Evolutionary conservation across 2,797 vertebrate genomes (phyloP).

Genomic region (Cirrhinus molitorella): DNA sequence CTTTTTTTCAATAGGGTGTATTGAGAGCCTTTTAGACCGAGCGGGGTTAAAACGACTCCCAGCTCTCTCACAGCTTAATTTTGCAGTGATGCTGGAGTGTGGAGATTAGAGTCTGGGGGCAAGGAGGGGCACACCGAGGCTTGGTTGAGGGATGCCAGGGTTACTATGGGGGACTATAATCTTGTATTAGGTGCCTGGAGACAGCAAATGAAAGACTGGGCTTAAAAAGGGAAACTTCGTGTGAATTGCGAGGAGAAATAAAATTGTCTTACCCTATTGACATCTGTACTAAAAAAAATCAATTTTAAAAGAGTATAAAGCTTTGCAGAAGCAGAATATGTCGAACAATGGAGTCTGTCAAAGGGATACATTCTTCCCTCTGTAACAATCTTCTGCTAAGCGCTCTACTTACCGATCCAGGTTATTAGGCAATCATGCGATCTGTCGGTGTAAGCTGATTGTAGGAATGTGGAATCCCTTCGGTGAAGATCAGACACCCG

Average conservation of each 20-base stretch:
- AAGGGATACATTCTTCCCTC: constrained; percentile 68
- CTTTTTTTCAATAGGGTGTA: constrained; percentile 63
- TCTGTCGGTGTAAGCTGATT: constrained; percentile 81
- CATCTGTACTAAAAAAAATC: constrained; percentile 61
- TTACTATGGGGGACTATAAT: constrained; percentile 69
- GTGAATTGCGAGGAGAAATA: constrained; percentile 60
- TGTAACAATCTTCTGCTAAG: constrained; percentile 72
- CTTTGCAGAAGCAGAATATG: constrained; percentile 47
- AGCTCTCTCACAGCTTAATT: constrained; percentile 74
- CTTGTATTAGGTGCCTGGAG: constrained; percentile 65
- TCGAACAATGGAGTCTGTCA: constrained; percentile 58
- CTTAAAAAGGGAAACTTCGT: constrained; percentile 60
- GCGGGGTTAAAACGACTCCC: constrained; percentile 70
- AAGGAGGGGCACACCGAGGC: constrained; percentile 59
- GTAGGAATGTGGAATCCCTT: constrained; percentile 76
- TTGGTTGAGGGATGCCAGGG: constrained; percentile 68
- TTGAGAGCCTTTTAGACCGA: constrained; percentile 68
- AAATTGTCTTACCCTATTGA: constrained; percentile 64
- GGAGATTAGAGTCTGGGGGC: constrained; percentile 72
- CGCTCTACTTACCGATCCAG: constrained; percentile 73
- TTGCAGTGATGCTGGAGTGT: constrained; percentile 73
- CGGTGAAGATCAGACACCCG: constrained; percentile 75
- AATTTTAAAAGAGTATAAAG: constrained; percentile 55
- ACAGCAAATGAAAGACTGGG: constrained; percentile 67
- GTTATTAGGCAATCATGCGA: constrained; percentile 78